phyloP scores from a whole-genome alignment of 2,888 invertebrate species.

The Lumbricus terrestris region DNA sequence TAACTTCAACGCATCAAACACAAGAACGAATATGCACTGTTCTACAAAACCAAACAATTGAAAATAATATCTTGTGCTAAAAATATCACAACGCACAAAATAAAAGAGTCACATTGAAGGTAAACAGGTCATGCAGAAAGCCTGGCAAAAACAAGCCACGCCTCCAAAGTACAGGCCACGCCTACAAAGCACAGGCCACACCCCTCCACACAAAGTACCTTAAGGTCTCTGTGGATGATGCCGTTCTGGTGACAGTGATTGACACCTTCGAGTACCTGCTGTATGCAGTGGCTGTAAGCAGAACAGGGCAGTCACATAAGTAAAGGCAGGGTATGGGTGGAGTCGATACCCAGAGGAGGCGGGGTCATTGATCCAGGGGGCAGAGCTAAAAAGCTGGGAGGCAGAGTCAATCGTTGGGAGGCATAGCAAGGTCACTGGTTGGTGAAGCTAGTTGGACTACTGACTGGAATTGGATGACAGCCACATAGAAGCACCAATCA shows the following conservation, averaged over 20 bases:
- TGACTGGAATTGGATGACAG: not conserved
- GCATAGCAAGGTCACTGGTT: not conserved
- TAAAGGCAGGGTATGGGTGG: not conserved
- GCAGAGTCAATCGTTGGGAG: not conserved
- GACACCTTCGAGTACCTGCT: constrained; percentile 99
- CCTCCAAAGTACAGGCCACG: not conserved
- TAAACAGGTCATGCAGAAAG: not conserved
- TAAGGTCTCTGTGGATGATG: constrained; percentile 98
- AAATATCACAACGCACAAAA: not conserved
- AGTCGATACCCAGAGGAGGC: not conserved
- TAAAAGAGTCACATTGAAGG: not conserved
- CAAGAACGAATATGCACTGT: not conserved
- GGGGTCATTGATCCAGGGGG: not conserved
- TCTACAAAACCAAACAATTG: not conserved
- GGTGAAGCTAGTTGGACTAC: not conserved
- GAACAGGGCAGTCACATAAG: not conserved
- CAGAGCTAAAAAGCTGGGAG: not conserved
- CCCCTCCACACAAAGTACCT: constrained; percentile 64
- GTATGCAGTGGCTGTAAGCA: constrained; percentile 84
- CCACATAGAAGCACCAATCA: not conserved
- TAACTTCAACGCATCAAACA: not conserved
- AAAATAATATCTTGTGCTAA: not conserved
- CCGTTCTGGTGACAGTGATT: constrained; percentile 99
- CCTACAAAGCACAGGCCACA: not conserved
- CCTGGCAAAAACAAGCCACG: not conserved